Base-by-base conservation (phyloP, 2,113 vertebrate genomes). In the Glareola pratincola region DNA sequence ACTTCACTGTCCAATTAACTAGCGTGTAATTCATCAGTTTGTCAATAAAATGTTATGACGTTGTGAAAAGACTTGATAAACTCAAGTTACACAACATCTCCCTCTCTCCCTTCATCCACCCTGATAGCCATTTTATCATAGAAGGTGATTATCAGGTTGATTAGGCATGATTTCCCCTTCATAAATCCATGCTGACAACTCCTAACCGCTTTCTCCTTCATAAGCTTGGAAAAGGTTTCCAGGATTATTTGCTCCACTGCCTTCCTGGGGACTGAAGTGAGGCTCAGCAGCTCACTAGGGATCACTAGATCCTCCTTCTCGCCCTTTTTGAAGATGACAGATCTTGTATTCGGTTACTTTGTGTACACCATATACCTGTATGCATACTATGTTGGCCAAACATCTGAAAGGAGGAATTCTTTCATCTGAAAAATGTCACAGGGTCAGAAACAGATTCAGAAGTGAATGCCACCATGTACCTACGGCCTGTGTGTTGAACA, bases 141-240 rank as follows among this genome's bases (percentile, higher is more conserved):
- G 62, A 57, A 79, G 22, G 24, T 64, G 53, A 90, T 90, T 85
- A 91, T 82, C 36, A 95, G 56, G 21, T 48, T 79, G 75, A 85
- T 85, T 59, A 88, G 37, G 16, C 45, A 88, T 53, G 32, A 60
- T 78, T 88, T 88, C 32, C 19, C 21, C 32, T 72, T 72, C 80
- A 63, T 86, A 94, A 89, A 82, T 92, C 37, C 16, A 18, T 39
- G 30, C 21, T 88, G 66, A 85, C 66, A 76, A 62, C 29, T 57
- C 53, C 29, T 47, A 79, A 47, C 62, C 2, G 4, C 5, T 0
- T 0, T 39, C 41, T 85, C 34, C 39, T 85, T 92, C 29, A 63
- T 67, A 48, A 39, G 29, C 9, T 75, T 62, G 75, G n/a, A 63
- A 68, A 88, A 82, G 14, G 1, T 39, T 82, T 88, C 37, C n/a